Base-by-base conservation (phyloP, 2,797 vertebrate genomes). In the Lycodopsis pacificus region DNA sequence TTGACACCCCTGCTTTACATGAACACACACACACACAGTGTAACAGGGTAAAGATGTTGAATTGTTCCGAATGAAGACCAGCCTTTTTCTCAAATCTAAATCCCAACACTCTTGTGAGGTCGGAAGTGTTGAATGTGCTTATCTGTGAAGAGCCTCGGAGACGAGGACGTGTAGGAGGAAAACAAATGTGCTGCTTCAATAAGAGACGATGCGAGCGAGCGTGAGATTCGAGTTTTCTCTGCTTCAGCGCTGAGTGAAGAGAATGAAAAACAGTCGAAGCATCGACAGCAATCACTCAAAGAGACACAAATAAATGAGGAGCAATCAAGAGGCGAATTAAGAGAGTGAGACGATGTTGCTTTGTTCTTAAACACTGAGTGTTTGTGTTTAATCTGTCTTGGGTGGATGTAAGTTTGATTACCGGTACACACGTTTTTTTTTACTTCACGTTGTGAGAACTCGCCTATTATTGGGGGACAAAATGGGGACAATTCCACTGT, bases 221-320 rank as follows among this genome's bases (percentile, higher is more conserved):
- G 64, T 32, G 22, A 54, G 42, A 56, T 51, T 42, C 65, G 27
- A 46, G 42, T 44, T 17, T 25, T 27, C 27, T 27, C 27, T 27
- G 27, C 30, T 27, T 22, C 36, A 38, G 13, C 27, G 38, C 49
- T 19, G 32, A 57, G 49, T 40, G n/a, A 57, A 58, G 56, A 65
- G 22, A 30, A 46, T 27, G 30, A 59, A 51, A 49, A 80, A 65
- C 14, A 10, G 61, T 63, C 4, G 1, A 54, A 56, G 64, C 19
- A 22, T 1, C 3, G 38, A 44, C 40, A 19, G 59, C 25, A 65
- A 77, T 82, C 62, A 0, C 80, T 82, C 77, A 74, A 25, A 30
- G 54, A 79, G 56, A 76, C 36, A 73, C 36, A 68, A 74, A 77
- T 51, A 56, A 68, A 82, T 32, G 57, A 75, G 64, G 0, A 44